Evolutionary conservation across 2,113 vertebrate species (phyloP).

Genomic region (Aegithalos caudatus): DNA sequence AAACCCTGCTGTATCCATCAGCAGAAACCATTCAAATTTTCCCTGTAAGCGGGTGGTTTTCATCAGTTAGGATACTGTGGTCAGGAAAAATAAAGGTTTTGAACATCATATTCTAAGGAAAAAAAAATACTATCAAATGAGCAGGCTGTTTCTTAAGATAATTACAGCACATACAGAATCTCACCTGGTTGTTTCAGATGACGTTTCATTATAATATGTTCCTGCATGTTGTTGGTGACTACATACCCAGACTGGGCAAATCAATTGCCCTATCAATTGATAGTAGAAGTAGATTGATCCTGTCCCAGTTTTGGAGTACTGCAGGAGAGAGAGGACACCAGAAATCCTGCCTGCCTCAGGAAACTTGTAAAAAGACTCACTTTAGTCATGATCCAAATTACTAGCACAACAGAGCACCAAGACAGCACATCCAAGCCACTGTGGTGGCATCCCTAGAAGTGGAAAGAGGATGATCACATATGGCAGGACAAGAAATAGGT

Average conservation of each 20-base stretch:
- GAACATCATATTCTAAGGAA: neutral
- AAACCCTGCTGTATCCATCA: neutral
- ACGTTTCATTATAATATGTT: neutral
- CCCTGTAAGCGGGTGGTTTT: neutral
- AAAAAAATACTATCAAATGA: neutral
- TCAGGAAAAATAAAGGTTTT: neutral
- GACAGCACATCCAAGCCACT: neutral
- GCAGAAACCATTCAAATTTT: neutral
- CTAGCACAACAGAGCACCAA: rapidly evolving
- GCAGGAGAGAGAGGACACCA: neutral
- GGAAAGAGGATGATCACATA: neutral
- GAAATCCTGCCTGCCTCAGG: neutral
- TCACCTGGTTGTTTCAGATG: neutral
- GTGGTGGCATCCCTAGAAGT: neutral
- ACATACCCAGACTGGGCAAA: neutral
- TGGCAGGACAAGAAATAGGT: neutral
- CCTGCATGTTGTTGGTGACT: neutral
- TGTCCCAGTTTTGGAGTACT: neutral
- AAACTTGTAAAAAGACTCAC: neutral
- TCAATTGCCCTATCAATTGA: neutral
- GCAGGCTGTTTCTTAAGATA: neutral
- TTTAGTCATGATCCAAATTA: neutral
- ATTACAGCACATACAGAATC: neutral
- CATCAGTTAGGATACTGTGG: neutral
- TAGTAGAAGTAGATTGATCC: neutral